Conservation (phyloP, 2,797 vertebrate genomes). For the Melanotaenia pygmaea region DNA sequence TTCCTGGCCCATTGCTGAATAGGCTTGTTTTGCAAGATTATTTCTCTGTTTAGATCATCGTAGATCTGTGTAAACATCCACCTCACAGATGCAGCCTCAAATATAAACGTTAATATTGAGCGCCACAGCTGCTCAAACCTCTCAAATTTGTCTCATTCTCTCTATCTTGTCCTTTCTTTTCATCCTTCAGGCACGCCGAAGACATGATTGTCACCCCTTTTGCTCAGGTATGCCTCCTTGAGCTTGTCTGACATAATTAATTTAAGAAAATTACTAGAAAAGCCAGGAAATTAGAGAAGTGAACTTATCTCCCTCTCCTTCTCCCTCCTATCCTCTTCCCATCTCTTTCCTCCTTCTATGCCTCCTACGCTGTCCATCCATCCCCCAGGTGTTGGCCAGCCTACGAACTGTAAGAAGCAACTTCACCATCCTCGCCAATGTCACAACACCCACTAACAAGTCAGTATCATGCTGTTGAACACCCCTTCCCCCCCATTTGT, state of each 20-base stretch:
- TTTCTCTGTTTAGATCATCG: slow-evolving; percentile 61
- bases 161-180: slow-evolving; percentile 14
- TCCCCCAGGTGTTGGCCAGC: slow-evolving; percentile 92
- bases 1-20: slow-evolving; percentile 38
- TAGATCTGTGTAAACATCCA: slow-evolving; percentile 54
- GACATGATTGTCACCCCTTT: slow-evolving; percentile 97
- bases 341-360: slow-evolving; percentile 28
- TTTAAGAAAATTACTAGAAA: slow-evolving; percentile 46
- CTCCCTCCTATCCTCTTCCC: slow-evolving; percentile 5
- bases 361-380: slow-evolving; percentile 66
- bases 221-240: slow-evolving; percentile 87
- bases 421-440: slow-evolving; percentile 95
- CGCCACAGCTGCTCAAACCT: slow-evolving; percentile 13
- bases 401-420: slow-evolving; percentile 95
- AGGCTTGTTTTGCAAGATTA: slow-evolving; percentile 26
- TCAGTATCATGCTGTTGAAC: slow-evolving; percentile 84
- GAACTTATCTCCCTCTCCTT: slow-evolving; percentile 47
- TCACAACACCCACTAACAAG: slow-evolving; percentile 92
- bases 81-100: slow-evolving; percentile 40
- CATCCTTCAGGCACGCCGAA: slow-evolving; percentile 86
- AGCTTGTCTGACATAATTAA: slow-evolving; percentile 37
- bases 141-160: slow-evolving; percentile 29
- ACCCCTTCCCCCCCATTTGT: slow-evolving; percentile 45
- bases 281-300: slow-evolving; percentile 57
- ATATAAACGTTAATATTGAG: slow-evolving; percentile 53